Evolutionary conservation across 2,113 vertebrate genomes (phyloP).

Genomic region (Ictalurus furcatus): DNA sequence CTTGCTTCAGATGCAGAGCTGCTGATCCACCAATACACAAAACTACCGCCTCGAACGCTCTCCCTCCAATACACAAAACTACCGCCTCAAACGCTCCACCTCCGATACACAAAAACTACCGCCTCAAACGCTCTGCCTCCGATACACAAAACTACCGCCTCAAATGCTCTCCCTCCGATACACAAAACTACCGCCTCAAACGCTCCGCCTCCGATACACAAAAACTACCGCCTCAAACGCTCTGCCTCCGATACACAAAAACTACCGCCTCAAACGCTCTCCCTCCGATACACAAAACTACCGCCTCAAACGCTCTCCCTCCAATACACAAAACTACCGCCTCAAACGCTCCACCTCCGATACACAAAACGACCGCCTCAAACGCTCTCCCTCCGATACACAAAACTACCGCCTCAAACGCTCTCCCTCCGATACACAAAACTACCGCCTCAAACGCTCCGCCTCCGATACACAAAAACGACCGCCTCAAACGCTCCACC

Average conservation of each 20-base stretch:
- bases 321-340: not conserved
- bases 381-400: not conserved
- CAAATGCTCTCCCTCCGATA: not conserved
- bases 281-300: not conserved
- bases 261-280: not conserved
- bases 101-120: not conserved
- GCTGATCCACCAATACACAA: not conserved
- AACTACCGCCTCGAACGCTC: not conserved
- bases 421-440: not conserved
- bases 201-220: not conserved
- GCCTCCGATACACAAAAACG: not conserved
- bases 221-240: too few species aligned
- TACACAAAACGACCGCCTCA: too few species aligned
- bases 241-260: not conserved
- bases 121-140: not conserved
- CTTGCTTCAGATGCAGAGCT: slow-evolving; percentile 18
- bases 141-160: too few species aligned
- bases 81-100: too few species aligned
- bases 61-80: not conserved
- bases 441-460: too few species aligned
- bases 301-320: too few species aligned
- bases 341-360: not conserved
- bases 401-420: not conserved
- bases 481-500: not conserved
- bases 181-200: not conserved